phyloP scores from a whole-genome alignment of 2,888 invertebrate genomes.

The Pseudococcus longispinus region DNA sequence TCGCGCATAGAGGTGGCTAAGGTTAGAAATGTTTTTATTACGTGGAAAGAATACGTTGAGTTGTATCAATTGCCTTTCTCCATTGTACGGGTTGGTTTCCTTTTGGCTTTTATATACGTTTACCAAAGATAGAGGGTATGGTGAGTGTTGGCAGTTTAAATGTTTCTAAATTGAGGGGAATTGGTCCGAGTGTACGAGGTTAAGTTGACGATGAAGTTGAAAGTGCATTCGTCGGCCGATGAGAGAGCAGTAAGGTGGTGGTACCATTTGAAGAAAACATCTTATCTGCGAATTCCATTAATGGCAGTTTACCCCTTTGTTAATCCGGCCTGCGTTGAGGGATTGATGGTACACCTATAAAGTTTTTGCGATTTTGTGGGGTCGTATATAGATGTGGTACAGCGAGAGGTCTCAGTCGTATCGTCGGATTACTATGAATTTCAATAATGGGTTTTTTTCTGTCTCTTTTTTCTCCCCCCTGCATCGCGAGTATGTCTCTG shows the following conservation, averaged over 20 bases:
- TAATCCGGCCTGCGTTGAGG: conserved; percentile 19
- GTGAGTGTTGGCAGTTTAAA: neutral
- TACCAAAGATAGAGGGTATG: neutral
- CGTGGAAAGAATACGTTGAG: neutral
- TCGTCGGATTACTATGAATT: conserved; percentile 9
- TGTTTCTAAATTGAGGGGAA: neutral
- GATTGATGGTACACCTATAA: conserved; percentile 36
- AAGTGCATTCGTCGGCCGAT: neutral
- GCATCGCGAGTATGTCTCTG: neutral
- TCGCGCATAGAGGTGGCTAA: neutral
- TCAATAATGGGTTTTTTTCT: neutral
- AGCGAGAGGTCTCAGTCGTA: neutral
- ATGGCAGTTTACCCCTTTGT: conserved; percentile 45
- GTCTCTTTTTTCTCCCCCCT: neutral
- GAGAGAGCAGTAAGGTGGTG: neutral
- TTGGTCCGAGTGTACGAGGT: neutral
- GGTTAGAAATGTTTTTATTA: conserved; percentile 18
- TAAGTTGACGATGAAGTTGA: conserved; percentile 11
- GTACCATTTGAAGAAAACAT: conserved; percentile 26
- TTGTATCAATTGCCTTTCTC: neutral
- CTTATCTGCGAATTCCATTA: conserved; percentile 46
- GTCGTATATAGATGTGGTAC: neutral
- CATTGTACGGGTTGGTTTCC: neutral
- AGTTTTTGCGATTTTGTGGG: neutral
- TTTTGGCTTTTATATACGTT: neutral